Percentiles rank a stretch among this genome's conserved stretches.
Conservation (phyloP, 2,888 invertebrate genomes). For the Erannis defoliaria region DNA sequence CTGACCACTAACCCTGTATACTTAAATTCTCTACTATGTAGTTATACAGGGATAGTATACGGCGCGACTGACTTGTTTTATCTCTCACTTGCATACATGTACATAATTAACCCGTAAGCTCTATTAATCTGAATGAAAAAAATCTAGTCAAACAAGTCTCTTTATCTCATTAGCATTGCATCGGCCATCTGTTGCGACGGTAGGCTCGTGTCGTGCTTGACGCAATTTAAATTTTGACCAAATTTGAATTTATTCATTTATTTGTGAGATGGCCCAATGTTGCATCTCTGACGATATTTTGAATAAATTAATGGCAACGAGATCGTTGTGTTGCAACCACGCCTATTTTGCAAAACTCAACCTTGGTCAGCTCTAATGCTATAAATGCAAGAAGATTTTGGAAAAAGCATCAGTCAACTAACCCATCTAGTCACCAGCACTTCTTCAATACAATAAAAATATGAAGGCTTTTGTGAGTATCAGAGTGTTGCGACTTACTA, state of each 20-base stretch:
- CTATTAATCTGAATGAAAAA: background rate
- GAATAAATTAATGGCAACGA: constrained; percentile 18
- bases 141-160: constrained; percentile 1
- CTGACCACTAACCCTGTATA: too few relatives aligned
- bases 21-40: too few relatives aligned
- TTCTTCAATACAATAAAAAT: constrained; percentile 3
- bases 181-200: background rate
- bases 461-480: constrained; percentile 19
- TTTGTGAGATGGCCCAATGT: constrained; percentile 19
- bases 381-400: constrained; percentile 17
- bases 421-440: constrained; percentile 14
- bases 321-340: constrained; percentile 16
- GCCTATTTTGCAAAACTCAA: constrained; percentile 19
- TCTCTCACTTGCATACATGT: too few relatives aligned
- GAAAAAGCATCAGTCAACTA: constrained; percentile 9
- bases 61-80: too few relatives aligned
- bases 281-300: constrained; percentile 9
- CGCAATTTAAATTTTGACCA: constrained; percentile 4
- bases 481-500: background rate
- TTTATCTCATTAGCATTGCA: background rate
- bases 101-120: background rate
- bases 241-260: constrained; percentile 16
- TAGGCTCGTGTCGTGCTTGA: constrained; percentile 5
- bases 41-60: too few relatives aligned
- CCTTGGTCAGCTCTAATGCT: constrained; percentile 4